Evolutionary conservation across 92 coral and sea anemone species (phyloP).

Genomic region (Phymanthus crucifer): DNA sequence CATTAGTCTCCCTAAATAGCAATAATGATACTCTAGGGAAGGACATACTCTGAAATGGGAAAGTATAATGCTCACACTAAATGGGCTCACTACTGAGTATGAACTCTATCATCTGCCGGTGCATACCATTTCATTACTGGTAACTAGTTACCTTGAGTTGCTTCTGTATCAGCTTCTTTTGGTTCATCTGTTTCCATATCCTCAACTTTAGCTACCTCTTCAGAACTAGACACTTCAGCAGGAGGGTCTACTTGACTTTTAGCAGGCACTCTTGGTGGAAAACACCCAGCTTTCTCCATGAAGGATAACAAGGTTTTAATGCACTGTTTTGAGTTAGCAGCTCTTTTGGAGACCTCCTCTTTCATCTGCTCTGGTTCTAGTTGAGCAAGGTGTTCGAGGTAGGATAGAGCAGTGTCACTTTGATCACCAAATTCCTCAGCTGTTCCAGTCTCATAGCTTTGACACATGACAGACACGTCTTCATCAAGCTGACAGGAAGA

Average conservation of each 20-base stretch:
- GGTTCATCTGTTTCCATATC: conserved; percentile 35
- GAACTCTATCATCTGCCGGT: background rate
- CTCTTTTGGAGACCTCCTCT: conserved; percentile 72
- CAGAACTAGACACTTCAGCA: conserved; percentile 6
- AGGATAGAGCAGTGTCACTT: conserved; percentile 73
- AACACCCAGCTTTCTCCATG: conserved; percentile 64
- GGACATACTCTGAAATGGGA: no score
- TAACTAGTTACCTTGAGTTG: conserved; percentile 36
- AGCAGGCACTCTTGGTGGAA: conserved; percentile 30
- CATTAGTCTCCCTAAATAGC: no score
- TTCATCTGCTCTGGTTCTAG: conserved; percentile 65
- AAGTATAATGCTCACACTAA: no score
- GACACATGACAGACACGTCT: conserved; percentile 78
- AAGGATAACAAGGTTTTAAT: conserved; percentile 63
- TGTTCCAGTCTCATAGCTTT: conserved; percentile 75
- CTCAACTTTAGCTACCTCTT: background rate
- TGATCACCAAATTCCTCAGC: conserved; percentile 81
- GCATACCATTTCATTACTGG: background rate
- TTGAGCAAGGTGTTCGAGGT: conserved; percentile 73
- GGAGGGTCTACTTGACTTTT: background rate
- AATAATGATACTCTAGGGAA: no score
- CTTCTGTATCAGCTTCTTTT: conserved; percentile 8
- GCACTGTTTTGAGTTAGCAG: conserved; percentile 66
- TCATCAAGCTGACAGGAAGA: conserved; percentile 74
- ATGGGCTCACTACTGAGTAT: no score